These are phyloP conservation scores for Chloroceryle amazona DNA, from an alignment of 2,797 vertebrate genomes.

Conservation along the genomic window DNA sequence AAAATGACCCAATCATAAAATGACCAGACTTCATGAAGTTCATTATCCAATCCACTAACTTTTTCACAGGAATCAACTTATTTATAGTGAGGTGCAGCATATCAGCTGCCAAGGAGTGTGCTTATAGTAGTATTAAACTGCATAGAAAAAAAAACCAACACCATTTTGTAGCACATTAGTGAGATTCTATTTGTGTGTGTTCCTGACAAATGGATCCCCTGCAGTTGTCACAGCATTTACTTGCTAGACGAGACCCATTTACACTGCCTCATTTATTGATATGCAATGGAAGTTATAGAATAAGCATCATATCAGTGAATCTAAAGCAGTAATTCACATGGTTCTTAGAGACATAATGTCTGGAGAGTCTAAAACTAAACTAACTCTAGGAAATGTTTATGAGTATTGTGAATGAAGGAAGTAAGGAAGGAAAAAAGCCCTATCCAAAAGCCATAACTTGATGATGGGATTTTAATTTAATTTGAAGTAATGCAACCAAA, in stretches of 20 bases:
- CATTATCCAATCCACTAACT: neutral
- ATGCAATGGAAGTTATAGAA: slow-evolving; percentile 28
- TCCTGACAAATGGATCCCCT: slow-evolving; percentile 36
- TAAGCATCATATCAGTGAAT: slow-evolving; percentile 9
- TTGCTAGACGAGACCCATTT: slow-evolving; percentile 38
- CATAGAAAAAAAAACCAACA: neutral
- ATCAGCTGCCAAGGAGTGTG: neutral
- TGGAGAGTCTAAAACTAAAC: slow-evolving; percentile 30
- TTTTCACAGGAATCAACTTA: slow-evolving; percentile 36
- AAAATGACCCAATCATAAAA: slow-evolving; percentile 31
- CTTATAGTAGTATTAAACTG: neutral
- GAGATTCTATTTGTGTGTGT: slow-evolving; percentile 26
- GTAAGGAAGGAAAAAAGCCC: neutral
- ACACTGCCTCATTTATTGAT: slow-evolving; percentile 63
- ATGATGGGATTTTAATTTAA: slow-evolving; percentile 69
- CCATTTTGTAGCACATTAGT: neutral
- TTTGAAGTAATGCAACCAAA: slow-evolving; percentile 63
- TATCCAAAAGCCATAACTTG: slow-evolving; percentile 34
- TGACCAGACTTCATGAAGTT: neutral
- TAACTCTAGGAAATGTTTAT: slow-evolving; percentile 19
- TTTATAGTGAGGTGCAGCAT: neutral
- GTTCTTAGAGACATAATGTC: slow-evolving; percentile 8
- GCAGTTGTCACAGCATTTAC: slow-evolving; percentile 21
- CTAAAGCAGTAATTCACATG: neutral
- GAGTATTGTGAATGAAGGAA: slow-evolving; percentile 3